Base-by-base conservation (phyloP, 2,888 invertebrate genomes). In the Chrysina gloriosa region DNA sequence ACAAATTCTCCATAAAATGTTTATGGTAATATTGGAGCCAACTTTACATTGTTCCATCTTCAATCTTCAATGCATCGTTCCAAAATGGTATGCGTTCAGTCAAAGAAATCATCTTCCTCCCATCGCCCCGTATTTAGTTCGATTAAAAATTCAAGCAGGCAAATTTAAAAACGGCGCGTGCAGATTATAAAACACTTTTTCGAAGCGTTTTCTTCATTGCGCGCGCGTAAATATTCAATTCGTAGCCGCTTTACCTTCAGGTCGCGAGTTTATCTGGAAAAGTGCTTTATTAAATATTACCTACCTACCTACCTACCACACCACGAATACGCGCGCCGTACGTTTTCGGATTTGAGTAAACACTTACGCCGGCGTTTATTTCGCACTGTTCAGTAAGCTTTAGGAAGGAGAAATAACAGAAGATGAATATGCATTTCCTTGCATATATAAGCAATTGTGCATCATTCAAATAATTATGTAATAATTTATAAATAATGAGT, bases 231-330 rank as follows among this genome's bases (percentile, higher is more conserved):
- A 52, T 52, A 52, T 52, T 31, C 31, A 52, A 14, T 52, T 52
- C 50, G 31, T 6, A 23, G 19, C 31, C 21, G 50, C 16, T 45
- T 14, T 4, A 31, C 31, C 31, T 31, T 19, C 21, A 21, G 9
- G 47, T 47, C 21, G 16, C 19, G 52, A 34, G 52, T 52, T 34
- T 52, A 52, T 52, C 34, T 52, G 31, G 52, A 52, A 52, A 52
- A 52, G 52, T 52, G 52, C 52, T 31, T 52, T 52, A 52, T 52
- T 52, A 52, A 52, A 52, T 52, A 52, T 52, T 52, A 29, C 19
- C 19, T 7, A 52, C 19, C 16, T 16, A 9, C 31, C n/a, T 25
- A 16, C 11, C 11, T 39, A n/a, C n/a, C 3, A 25, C 19, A 45
- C 45, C 3, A 21, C 21, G 45, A 45, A 45, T 45, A 21, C 16